Evolutionary conservation across 2,888 invertebrate genomes (phyloP).

Genomic region (Ormia ochracea): DNA sequence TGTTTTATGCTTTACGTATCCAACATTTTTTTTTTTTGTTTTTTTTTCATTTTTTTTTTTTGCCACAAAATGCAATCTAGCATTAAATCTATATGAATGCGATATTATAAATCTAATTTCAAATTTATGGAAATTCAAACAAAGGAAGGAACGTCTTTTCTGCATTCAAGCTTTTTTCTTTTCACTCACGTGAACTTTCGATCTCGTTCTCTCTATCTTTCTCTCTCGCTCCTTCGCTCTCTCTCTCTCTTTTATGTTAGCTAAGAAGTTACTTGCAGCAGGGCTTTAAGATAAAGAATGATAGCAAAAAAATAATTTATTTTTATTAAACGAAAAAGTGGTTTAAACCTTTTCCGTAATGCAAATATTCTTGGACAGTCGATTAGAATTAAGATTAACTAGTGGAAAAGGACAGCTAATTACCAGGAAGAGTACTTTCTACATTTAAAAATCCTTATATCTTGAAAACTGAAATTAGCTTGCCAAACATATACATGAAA

Average conservation of each 20-base stretch:
- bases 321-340: conserved; percentile 23
- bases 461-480: too few relatives aligned
- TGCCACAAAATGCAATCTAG: conserved; percentile 53
- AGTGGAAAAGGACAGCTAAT: too few relatives aligned
- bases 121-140: conserved; percentile 61
- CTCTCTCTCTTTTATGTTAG: too few relatives aligned
- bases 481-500: too few relatives aligned
- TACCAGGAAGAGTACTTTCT: too few relatives aligned
- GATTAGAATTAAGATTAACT: background rate
- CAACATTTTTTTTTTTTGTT: too few relatives aligned
- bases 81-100: conserved; percentile 58
- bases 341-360: background rate
- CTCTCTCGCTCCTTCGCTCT: too few relatives aligned
- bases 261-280: background rate
- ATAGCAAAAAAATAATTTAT: conserved; percentile 12
- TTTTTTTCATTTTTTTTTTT: background rate
- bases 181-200: background rate
- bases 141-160: conserved; percentile 48
- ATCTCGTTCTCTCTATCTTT: too few relatives aligned
- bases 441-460: too few relatives aligned
- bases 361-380: background rate
- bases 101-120: conserved; percentile 62
- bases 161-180: background rate
- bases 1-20: too few relatives aligned
- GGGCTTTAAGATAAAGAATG: background rate